These are phyloP conservation scores for Bicyclus anynana DNA, from an alignment of 1,140 invertebrate genomes.

Conservation along the genomic window DNA sequence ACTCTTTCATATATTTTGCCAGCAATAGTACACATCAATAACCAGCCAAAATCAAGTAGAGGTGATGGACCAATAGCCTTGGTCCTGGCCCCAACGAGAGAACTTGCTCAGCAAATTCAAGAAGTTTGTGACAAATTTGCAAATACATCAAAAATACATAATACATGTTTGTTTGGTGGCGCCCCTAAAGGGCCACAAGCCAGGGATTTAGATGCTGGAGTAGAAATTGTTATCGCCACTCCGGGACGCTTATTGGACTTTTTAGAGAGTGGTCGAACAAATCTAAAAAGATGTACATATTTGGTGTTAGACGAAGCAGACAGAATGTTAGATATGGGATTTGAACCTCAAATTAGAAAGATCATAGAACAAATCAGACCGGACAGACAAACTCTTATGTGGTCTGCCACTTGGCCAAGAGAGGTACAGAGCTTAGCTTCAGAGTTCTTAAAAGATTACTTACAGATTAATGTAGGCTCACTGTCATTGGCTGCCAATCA, in stretches of 20 bases:
- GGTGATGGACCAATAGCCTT: conserved; percentile 95
- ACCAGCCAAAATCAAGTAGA: conserved; percentile 88
- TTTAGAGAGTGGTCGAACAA: conserved; percentile 94
- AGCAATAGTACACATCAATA: conserved; percentile 95
- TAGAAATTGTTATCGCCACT: conserved; percentile 95
- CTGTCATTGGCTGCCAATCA: conserved; percentile 92
- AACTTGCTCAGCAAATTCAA: conserved; percentile 98
- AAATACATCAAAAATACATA: conserved; percentile 88
- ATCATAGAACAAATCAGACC: conserved; percentile 96
- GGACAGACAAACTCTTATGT: conserved; percentile 88
- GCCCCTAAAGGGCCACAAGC: conserved; percentile 92
- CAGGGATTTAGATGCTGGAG: conserved; percentile 90
- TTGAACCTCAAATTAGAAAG: conserved; percentile 98
- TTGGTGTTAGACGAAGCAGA: conserved; percentile 98
- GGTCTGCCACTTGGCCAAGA: conserved; percentile 97
- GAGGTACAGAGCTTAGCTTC: conserved; percentile 92
- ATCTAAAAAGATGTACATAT: conserved; percentile 94
- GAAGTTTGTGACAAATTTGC: conserved; percentile 96
- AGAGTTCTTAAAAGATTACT: conserved; percentile 92
- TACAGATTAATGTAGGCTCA: conserved; percentile 94
- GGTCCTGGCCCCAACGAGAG: conserved; percentile 95
- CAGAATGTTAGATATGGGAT: conserved; percentile 98
- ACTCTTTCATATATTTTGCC: conserved; percentile 91
- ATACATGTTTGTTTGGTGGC: conserved; percentile 97
- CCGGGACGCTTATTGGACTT: conserved; percentile 97